Base-by-base conservation (phyloP, 2,113 vertebrate species). In the Callionymus lyra region DNA sequence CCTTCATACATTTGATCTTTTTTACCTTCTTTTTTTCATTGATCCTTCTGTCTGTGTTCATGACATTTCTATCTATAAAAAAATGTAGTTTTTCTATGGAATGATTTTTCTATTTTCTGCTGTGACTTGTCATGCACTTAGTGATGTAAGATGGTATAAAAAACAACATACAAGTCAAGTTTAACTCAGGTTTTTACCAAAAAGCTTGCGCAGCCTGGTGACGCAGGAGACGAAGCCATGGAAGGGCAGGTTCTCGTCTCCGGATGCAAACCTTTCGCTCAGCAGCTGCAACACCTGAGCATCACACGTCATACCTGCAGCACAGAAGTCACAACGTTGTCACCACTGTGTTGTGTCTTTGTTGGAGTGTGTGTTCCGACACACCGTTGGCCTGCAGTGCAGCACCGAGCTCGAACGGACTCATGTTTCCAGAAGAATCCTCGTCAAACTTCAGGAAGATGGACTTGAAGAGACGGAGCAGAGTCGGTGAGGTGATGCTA, bases 351-450 rank as follows among this genome's bases (percentile, higher is more conserved):
- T 11, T 35, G 38, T 49, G 35, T 43, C 38, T 46, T 15, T 33
- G 45, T 44, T 38, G 55, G 1, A 43, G 16, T 33, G 15, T 31
- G 17, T 12, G 12, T 47, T 44, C 11, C 1, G 18, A 3, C 60
- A 16, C 76, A 88, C 86, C 86, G 59, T 72, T 41, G 59, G 78
- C 72, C 31, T 82, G 53, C 34, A 88, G 73, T 1, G 80, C 76
- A 10, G 54, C 12, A 43, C 56, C 79, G 42, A 88, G 78, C 37
- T 87, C 86, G 71, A 84, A 88, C 11, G 79, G 74, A 58, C 70
- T 86, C 79, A 86, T 86, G 6, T 72, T 78, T 18, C 84, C 83
- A 49, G 85, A 83, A 1, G 84, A 84, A 47, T 87, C 84, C 45
- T 79, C 73, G 34, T 86, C 84, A 19, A 70, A 86, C 65, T 81